Percentiles rank a stretch among this genome's conserved stretches.
These are phyloP conservation scores for Caenorhabditis virilis DNA, from an alignment of 2,888 invertebrate species.

Conservation along the genomic window DNA sequence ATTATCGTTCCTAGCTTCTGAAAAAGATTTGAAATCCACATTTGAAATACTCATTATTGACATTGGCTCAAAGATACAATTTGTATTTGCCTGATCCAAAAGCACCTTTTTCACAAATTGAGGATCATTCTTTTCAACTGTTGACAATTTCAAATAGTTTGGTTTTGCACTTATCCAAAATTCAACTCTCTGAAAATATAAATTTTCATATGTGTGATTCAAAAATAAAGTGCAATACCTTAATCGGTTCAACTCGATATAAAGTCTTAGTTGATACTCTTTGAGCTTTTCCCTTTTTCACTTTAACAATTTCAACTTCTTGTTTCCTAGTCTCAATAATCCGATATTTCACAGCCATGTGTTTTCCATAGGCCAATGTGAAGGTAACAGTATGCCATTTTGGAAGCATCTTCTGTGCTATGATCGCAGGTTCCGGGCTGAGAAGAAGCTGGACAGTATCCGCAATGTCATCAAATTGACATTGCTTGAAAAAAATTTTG, in stretches of 20 bases:
- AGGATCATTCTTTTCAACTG: slow-evolving; percentile 33
- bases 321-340: slow-evolving; percentile 23
- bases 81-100: slow-evolving; percentile 13
- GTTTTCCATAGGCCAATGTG: slow-evolving; percentile 32
- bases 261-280: slow-evolving; percentile 16
- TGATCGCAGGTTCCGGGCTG: slow-evolving; percentile 14
- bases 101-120: slow-evolving; percentile 29
- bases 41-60: no score
- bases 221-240: no score
- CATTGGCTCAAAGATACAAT: no score
- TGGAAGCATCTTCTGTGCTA: slow-evolving; percentile 23
- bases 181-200: slow-evolving; percentile 12
- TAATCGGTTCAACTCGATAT: slow-evolving; percentile 22
- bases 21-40: no score
- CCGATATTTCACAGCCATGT: slow-evolving; percentile 35
- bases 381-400: slow-evolving; percentile 36
- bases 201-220: no score
- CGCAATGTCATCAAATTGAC: slow-evolving; percentile 13
- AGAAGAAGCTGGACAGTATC: slow-evolving; percentile 18
- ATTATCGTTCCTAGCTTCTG: no score
- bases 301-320: slow-evolving; percentile 11
- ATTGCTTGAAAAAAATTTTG: slow-evolving; percentile 21
- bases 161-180: slow-evolving; percentile 10
- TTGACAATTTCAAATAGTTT: slow-evolving; percentile 20
- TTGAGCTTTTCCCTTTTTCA: slow-evolving; percentile 8